Evolutionary conservation across 2,888 invertebrate species (phyloP).

Genomic region (Cepaea hortensis): DNA sequence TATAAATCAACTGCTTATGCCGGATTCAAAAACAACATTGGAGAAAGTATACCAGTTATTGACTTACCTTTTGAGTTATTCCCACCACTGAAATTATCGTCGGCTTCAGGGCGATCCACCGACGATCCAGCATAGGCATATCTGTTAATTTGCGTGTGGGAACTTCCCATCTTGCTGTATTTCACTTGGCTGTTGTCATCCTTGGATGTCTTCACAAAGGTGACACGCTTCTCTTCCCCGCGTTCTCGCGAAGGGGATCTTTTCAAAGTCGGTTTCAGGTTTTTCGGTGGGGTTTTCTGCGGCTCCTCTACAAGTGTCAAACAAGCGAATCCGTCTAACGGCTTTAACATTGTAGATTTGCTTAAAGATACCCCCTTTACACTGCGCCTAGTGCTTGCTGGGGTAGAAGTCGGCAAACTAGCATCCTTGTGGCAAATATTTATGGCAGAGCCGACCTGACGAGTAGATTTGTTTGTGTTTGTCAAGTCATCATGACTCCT

Average conservation of each 20-base stretch:
- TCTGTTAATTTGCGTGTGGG: not conserved
- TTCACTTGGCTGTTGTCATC: not conserved
- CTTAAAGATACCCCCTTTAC: not conserved
- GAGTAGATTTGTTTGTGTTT: too few species aligned
- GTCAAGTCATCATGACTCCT: not conserved
- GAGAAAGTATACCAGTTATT: not conserved
- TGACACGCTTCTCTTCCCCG: not conserved
- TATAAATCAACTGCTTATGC: too few species aligned
- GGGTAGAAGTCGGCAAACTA: not conserved
- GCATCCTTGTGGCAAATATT: not conserved
- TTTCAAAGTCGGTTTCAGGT: not conserved
- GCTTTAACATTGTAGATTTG: not conserved
- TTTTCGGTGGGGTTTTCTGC: not conserved
- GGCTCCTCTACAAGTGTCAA: not conserved
- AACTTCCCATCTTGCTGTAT: not conserved
- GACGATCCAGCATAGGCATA: not conserved
- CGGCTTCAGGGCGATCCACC: not conserved
- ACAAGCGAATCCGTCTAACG: not conserved
- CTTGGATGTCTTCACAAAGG: not conserved
- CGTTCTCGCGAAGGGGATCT: not conserved
- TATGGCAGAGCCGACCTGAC: not conserved
- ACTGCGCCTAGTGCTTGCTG: not conserved
- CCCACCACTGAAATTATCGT: not conserved
- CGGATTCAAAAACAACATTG: too few species aligned
- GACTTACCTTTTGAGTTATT: not conserved